A percentile compares a stretch with the other conserved stretches of the same genome.
These are phyloP conservation scores for Stratiomys singularior DNA, from an alignment of 2,888 invertebrate species.

Conservation along the genomic window DNA sequence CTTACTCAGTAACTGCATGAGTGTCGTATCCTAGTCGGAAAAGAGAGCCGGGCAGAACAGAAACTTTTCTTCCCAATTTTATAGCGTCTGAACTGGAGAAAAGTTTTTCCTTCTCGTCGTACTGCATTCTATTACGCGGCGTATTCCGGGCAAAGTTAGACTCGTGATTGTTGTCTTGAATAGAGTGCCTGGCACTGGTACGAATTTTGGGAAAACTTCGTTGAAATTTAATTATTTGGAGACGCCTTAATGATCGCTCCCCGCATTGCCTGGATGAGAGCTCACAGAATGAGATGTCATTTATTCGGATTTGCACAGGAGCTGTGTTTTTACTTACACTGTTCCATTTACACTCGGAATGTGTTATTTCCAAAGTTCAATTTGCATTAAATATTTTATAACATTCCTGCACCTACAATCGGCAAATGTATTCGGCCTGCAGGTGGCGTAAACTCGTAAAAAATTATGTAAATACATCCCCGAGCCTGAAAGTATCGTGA, in stretches of 20 bases:
- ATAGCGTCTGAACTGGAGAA: neutral
- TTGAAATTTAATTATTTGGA: slow-evolving; percentile 42
- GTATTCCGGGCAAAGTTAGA: neutral
- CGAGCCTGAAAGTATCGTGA: too few relatives aligned
- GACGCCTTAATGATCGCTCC: slow-evolving; percentile 24
- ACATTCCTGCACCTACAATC: too few relatives aligned
- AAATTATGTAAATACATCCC: too few relatives aligned
- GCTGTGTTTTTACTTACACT: too few relatives aligned
- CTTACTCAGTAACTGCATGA: neutral
- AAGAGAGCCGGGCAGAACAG: neutral
- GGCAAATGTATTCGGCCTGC: too few relatives aligned
- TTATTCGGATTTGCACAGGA: too few relatives aligned
- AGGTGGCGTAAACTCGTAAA: too few relatives aligned
- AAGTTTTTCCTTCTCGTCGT: slow-evolving; percentile 18
- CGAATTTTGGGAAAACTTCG: neutral
- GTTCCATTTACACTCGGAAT: too few relatives aligned
- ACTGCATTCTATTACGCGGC: neutral
- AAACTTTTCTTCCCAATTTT: slow-evolving; percentile 13
- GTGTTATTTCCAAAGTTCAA: too few relatives aligned
- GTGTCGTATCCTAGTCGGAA: slow-evolving; percentile 21
- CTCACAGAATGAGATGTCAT: too few relatives aligned
- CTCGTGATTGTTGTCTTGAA: neutral
- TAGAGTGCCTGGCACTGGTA: neutral
- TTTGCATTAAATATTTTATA: too few relatives aligned
- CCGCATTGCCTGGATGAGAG: neutral